Base-by-base conservation (phyloP, 2,888 invertebrate species). In the Germaria angustata region DNA sequence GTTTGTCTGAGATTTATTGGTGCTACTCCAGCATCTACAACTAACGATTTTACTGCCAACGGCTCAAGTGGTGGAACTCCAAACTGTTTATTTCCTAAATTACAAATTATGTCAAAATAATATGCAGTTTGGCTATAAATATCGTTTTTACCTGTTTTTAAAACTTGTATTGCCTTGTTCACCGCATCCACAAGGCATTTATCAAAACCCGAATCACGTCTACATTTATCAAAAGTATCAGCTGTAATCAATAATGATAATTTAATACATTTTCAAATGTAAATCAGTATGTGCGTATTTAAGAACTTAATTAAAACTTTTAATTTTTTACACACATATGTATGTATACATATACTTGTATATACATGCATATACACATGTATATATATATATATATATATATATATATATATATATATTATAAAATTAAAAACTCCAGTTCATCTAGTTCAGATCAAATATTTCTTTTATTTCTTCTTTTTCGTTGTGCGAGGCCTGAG, bases 1-100 rank as follows among this genome's bases (percentile, higher is more conserved):
- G 93, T 92, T 90, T 95, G 95, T 13, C 92, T 91, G 61, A 95
- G 92, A 86, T 92, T 92, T 9, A 95, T 94, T 0, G 95, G 93
- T 20, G 92, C 92, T 0, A 93, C 93, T 36, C 94, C 94, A 17
- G 93, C 92, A 13, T 93, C 93, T 49, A 94, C 92, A 88, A 93
- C 92, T 84, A 94, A 92, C 75, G 92, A 90, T 46, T 93, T 91
- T 44, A 95, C 92, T 20, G 89, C 89, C 6, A 95, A 90, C 0
- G 95, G 95, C 86, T 95, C 95, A 75, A 95, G 87, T 0, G 92
- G 90, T 0, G 93, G 92, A 80, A 95, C 92, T 11, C 93, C 92
- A 24, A 95, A 92, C 4, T 92, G 92, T 7, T 93, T 91, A 55
- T 93, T 92, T 46, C 95, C 95, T 95, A 34, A 32, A 66, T 55